Conservation (phyloP, 2,113 vertebrate genomes). For the Myotis brandtii region DNA sequence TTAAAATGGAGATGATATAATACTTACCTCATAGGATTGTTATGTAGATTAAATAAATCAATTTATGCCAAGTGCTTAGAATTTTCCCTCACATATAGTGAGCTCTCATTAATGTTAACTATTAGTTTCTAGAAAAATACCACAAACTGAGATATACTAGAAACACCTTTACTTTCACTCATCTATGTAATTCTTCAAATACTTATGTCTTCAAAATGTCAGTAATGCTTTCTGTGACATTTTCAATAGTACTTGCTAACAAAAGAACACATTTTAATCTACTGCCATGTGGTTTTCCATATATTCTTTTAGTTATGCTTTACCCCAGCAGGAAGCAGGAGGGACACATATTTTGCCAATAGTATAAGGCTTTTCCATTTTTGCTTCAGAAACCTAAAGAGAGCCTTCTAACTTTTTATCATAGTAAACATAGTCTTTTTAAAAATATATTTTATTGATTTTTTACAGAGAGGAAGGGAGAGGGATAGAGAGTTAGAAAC, state of each 20-base stretch:
- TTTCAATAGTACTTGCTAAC: background rate
- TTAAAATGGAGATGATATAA: background rate
- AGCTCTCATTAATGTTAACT: background rate
- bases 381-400: background rate
- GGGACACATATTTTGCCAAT: background rate
- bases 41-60: background rate
- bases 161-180: background rate
- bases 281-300: background rate
- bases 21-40: background rate
- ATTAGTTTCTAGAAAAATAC: background rate
- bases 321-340: background rate
- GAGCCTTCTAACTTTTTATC: background rate
- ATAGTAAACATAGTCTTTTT: background rate
- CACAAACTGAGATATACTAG: background rate
- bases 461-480: too few species aligned
- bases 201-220: background rate
- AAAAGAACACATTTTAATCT: background rate
- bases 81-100: background rate
- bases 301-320: constrained; percentile 8
- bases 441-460: too few species aligned
- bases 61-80: constrained; percentile 18
- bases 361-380: background rate
- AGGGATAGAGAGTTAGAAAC: too few species aligned
- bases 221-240: background rate
- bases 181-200: background rate